phyloP scores from a whole-genome alignment of 2,797 vertebrate genomes.

The Hafferia zeledoni region DNA sequence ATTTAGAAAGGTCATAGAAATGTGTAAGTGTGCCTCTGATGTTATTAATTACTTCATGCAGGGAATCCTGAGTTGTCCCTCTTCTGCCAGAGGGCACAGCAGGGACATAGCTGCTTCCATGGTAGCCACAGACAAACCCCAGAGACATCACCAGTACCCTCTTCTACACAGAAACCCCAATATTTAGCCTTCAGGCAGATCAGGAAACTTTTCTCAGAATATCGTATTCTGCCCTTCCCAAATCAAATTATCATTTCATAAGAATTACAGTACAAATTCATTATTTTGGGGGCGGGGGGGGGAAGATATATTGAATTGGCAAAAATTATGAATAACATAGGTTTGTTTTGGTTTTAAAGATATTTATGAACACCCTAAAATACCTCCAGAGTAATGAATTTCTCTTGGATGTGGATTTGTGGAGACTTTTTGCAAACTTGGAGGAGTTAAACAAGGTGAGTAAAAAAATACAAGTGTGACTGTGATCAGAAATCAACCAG shows the following conservation, averaged over 20 bases:
- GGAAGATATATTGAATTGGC: background rate
- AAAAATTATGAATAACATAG: background rate
- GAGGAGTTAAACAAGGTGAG: slow-evolving; percentile 90
- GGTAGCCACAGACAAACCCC: background rate
- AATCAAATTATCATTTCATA: background rate
- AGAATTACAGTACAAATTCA: background rate
- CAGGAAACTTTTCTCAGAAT: background rate
- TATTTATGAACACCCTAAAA: slow-evolving; percentile 86
- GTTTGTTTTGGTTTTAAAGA: slow-evolving; percentile 72
- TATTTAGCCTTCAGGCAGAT: background rate
- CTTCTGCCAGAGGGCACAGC: background rate
- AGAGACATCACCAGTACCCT: background rate
- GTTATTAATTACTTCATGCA: background rate
- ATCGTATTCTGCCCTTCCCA: background rate
- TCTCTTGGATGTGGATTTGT: slow-evolving; percentile 84
- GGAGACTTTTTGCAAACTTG: slow-evolving; percentile 90
- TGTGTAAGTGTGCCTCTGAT: background rate
- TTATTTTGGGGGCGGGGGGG: background rate
- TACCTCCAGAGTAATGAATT: slow-evolving; percentile 83
- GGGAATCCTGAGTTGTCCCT: background rate
- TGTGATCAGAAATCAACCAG: background rate
- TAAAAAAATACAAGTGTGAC: background rate
- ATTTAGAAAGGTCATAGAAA: background rate
- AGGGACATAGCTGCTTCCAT: background rate
- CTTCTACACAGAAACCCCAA: background rate